A percentile compares a stretch with the other conserved stretches of the same genome.
phyloP scores from a whole-genome alignment of 2,888 invertebrate species.

The Plebejus anna region DNA sequence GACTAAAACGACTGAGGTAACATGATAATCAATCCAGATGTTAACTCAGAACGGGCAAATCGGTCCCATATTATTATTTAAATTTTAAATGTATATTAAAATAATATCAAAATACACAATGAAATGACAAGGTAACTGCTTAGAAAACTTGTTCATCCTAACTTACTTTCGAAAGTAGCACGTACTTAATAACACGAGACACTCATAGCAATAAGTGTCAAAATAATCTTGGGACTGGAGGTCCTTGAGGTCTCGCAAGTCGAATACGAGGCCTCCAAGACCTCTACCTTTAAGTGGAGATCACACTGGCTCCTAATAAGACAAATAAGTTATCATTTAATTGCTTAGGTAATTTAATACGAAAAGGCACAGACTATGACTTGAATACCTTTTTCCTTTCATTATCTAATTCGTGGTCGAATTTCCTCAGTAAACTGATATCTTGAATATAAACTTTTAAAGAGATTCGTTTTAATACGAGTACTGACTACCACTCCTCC shows the following conservation, averaged over 20 bases:
- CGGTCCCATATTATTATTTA: no score
- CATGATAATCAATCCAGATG: no score
- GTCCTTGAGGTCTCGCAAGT: neutral
- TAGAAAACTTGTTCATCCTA: neutral
- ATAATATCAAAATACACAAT: neutral
- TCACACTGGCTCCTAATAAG: neutral
- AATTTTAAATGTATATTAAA: neutral
- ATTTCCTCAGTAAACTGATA: no score
- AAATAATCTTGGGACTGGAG: neutral
- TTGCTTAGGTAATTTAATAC: neutral
- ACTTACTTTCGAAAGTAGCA: neutral
- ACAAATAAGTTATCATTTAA: neutral
- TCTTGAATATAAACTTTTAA: neutral
- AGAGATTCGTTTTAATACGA: neutral
- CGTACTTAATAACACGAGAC: neutral
- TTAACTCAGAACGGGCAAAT: no score
- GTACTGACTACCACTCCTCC: neutral
- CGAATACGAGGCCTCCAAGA: slow-evolving; percentile 1
- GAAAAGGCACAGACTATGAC: neutral
- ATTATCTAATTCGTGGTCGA: no score
- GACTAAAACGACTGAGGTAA: no score
- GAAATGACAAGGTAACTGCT: neutral
- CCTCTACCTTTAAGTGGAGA: neutral
- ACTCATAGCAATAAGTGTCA: neutral
- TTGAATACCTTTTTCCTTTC: neutral